Percentiles rank a stretch among this genome's conserved stretches.
phyloP scores from a whole-genome alignment of 2,113 vertebrate genomes.

The Limanda limanda region DNA sequence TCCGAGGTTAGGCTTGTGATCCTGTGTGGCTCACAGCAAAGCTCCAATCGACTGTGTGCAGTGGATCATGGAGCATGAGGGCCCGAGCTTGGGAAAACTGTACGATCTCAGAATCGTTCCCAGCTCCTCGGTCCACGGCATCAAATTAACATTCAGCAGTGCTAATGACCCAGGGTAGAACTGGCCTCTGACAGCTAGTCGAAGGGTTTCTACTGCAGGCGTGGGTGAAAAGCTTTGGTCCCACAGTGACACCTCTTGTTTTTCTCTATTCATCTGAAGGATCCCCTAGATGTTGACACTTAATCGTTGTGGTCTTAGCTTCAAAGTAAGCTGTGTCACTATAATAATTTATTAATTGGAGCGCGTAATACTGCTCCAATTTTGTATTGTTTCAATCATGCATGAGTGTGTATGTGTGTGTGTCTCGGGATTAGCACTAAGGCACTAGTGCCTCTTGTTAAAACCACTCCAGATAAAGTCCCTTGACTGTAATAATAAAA shows the following conservation, averaged over 20 bases:
- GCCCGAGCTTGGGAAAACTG: slow-evolving; percentile 9
- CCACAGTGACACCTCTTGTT: slow-evolving; percentile 28
- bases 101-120: slow-evolving; percentile 52
- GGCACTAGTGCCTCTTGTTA: background rate
- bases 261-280: slow-evolving; percentile 37
- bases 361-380: no score
- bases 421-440: background rate
- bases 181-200: slow-evolving; percentile 39
- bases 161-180: slow-evolving; percentile 53
- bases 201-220: slow-evolving; percentile 33
- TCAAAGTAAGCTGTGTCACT: slow-evolving; percentile 33
- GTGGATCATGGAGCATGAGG: slow-evolving; percentile 28
- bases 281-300: slow-evolving; percentile 8
- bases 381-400: no score
- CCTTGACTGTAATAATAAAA: background rate
- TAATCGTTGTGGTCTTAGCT: slow-evolving; percentile 29
- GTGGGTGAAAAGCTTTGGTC: slow-evolving; percentile 44
- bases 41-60: slow-evolving; percentile 21
- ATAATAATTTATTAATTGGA: background rate
- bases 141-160: slow-evolving; percentile 61
- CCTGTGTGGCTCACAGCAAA: background rate
- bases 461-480: slow-evolving; percentile 17
- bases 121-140: slow-evolving; percentile 45
- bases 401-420: background rate
- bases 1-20: background rate